Evolutionary conservation across 2,888 invertebrate genomes (phyloP).

Genomic region (Melolontha melolontha): DNA sequence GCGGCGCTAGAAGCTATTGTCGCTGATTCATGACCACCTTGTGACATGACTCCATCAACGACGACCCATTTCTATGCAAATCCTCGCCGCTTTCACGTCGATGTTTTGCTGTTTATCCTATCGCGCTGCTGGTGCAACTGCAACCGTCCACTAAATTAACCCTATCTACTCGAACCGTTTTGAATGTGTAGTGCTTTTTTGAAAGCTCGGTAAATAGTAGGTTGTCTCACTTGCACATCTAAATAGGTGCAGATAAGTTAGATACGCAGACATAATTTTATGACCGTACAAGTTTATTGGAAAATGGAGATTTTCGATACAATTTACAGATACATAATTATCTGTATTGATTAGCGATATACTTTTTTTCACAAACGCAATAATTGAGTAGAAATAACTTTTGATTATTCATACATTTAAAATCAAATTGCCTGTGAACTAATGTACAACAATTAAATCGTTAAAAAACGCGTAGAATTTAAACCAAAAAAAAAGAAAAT

Average conservation of each 20-base stretch:
- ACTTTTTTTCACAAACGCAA: background rate
- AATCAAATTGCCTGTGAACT: no score
- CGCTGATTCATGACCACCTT: conserved; percentile 65
- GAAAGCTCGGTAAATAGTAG: conserved; percentile 42
- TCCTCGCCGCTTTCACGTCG: conserved; percentile 49
- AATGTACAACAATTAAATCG: no score
- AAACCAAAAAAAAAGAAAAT: no score
- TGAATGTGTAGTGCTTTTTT: conserved; percentile 39
- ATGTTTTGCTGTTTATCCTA: conserved; percentile 53
- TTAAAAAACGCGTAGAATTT: no score
- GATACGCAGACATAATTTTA: conserved; percentile 4
- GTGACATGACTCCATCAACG: conserved; percentile 66
- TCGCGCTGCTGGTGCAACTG: conserved; percentile 52
- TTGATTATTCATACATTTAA: background rate
- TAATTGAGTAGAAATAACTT: background rate
- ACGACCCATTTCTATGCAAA: conserved; percentile 65
- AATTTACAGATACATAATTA: no score
- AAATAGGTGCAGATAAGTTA: conserved; percentile 41
- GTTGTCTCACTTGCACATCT: conserved; percentile 33
- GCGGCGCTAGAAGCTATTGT: conserved; percentile 51
- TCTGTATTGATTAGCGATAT: no score
- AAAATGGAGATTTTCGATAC: background rate
- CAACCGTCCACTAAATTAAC: conserved; percentile 54
- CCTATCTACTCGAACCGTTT: conserved; percentile 50
- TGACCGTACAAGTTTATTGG: background rate